Percentiles rank a stretch among this genome's conserved stretches.
phyloP scores from a whole-genome alignment of 2,113 vertebrate genomes.

The Prinia subflava region DNA sequence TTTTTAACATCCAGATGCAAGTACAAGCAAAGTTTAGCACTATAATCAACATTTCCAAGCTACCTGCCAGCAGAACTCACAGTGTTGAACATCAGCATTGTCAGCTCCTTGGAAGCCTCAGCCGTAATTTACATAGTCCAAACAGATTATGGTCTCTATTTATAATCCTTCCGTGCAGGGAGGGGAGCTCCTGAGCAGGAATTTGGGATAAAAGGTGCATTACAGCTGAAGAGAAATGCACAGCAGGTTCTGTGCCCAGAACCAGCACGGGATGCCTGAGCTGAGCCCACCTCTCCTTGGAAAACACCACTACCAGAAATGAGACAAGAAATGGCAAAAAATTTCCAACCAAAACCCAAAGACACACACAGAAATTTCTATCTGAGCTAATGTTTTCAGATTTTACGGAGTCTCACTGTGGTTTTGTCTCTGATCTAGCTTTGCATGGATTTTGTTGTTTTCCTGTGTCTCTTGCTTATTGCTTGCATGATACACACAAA shows the following conservation, averaged over 20 bases:
- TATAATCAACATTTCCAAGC: not conserved
- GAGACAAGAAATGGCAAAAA: not conserved
- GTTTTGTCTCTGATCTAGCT: no score
- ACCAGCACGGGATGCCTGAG: not conserved
- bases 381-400: not conserved
- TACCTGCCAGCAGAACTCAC: not conserved
- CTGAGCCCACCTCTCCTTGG: not conserved
- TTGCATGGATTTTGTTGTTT: no score
- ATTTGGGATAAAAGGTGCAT: not conserved
- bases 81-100: not conserved
- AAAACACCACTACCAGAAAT: fast-evolving
- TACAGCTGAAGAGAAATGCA: not conserved
- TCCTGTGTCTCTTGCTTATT: no score
- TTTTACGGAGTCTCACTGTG: not conserved
- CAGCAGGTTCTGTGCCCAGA: not conserved
- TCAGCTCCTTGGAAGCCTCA: not conserved
- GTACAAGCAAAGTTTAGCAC: not conserved
- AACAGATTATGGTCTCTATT: not conserved
- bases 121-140: not conserved
- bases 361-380: not conserved
- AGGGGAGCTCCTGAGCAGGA: not conserved
- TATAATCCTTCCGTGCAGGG: not conserved
- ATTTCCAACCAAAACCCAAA: not conserved
- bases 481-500: no score
- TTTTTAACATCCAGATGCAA: not conserved